Percentiles rank a stretch among this genome's conserved stretches.
Conservation (phyloP, 2,888 invertebrate genomes). For the Abrostola tripartita region DNA sequence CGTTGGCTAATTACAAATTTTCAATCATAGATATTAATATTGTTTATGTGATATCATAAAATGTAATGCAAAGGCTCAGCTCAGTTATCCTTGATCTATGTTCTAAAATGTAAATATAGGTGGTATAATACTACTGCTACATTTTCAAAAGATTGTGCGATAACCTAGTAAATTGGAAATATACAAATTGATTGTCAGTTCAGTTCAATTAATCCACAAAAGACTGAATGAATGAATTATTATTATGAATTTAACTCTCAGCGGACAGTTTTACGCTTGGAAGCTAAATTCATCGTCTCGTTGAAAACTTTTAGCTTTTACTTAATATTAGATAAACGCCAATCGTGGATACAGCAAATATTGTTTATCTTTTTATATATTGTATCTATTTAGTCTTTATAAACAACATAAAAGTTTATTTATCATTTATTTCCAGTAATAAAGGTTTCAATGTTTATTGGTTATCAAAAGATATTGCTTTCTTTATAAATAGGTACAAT, state of each 20-base stretch:
- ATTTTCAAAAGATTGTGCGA: slow-evolving; percentile 65
- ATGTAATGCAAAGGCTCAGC: too few relatives aligned
- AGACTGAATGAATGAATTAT: too few relatives aligned
- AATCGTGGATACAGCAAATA: not conserved
- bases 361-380: not conserved
- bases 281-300: slow-evolving; percentile 17
- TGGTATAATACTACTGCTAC: slow-evolving; percentile 52
- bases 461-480: too few relatives aligned
- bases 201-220: slow-evolving; percentile 44
- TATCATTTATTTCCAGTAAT: too few relatives aligned
- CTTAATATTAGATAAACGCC: slow-evolving; percentile 6
- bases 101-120: slow-evolving; percentile 2
- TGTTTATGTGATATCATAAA: slow-evolving; percentile 10
- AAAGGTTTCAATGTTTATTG: too few relatives aligned
- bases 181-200: slow-evolving; percentile 75
- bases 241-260: slow-evolving; percentile 55
- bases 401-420: not conserved
- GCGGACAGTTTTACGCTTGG: slow-evolving; percentile 50
- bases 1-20: slow-evolving; percentile 68
- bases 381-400: too few relatives aligned
- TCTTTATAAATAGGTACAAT: too few relatives aligned
- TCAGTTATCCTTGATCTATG: too few relatives aligned
- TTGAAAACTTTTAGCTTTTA: slow-evolving; percentile 13
- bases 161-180: slow-evolving; percentile 72
- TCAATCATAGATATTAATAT: slow-evolving; percentile 61